phyloP scores from a whole-genome alignment of 2,797 vertebrate species.

The Thalassophryne amazonica region DNA sequence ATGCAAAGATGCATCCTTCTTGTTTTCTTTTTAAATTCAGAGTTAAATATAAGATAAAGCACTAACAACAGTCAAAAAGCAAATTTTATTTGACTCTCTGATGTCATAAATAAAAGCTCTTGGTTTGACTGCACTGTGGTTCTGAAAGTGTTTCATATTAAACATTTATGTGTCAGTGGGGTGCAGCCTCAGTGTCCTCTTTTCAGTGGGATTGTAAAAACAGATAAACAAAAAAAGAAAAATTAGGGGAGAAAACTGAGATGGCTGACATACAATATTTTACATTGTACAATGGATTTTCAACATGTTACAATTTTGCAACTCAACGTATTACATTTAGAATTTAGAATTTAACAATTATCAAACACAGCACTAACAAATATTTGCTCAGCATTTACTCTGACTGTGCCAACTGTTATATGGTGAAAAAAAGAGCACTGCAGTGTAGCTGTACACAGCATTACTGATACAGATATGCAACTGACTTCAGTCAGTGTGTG shows the following conservation, averaged over 20 bases:
- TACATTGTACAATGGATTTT: conserved; percentile 57
- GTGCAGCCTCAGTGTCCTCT: conserved; percentile 21
- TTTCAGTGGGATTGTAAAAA: conserved; percentile 41
- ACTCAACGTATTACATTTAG: conserved; percentile 47
- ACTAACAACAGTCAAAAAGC: conserved; percentile 37
- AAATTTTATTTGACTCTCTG: conserved; percentile 55
- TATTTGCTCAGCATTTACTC: conserved; percentile 16
- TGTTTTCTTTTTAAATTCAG: no score
- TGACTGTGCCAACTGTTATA: no score
- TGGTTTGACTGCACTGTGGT: conserved; percentile 7
- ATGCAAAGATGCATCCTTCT: no score
- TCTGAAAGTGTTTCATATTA: no score
- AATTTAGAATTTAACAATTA: conserved; percentile 47
- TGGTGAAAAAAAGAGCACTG: conserved; percentile 22
- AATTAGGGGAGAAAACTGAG: not conserved
- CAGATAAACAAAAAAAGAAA: not conserved
- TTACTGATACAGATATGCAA: conserved; percentile 2
- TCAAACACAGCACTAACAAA: conserved; percentile 41
- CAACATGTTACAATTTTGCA: conserved; percentile 46
- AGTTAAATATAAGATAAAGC: conserved; percentile 6
- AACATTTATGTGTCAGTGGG: conserved; percentile 10
- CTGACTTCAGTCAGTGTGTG: conserved; percentile 5
- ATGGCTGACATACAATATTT: conserved; percentile 45
- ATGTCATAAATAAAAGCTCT: conserved; percentile 33
- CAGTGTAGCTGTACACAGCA: not conserved